Evolutionary conservation across 2,113 vertebrate genomes (phyloP).

Genomic region (Lampris megalopsis): DNA sequence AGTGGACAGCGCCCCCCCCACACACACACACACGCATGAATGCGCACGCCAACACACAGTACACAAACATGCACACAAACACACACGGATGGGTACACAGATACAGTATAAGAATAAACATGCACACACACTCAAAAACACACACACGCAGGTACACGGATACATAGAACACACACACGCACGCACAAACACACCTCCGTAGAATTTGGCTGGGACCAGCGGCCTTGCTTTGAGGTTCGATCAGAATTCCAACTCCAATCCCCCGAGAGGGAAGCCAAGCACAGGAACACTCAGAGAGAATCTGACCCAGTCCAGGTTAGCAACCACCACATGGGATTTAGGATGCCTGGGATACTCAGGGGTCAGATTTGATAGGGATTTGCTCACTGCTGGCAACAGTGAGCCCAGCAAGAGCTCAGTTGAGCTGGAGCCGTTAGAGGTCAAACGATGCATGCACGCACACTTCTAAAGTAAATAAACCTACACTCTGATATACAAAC

Average conservation of each 20-base stretch:
- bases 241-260: constrained; percentile 19
- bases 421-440: neutral
- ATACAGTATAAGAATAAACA: constrained; percentile 16
- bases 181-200: constrained; percentile 3
- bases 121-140: constrained; percentile 27
- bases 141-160: neutral
- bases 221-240: constrained; percentile 11
- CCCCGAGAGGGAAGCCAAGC: constrained; percentile 25
- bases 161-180: neutral
- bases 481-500: neutral
- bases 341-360: constrained; percentile 20
- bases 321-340: constrained; percentile 33
- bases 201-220: constrained; percentile 4
- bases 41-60: too few species aligned
- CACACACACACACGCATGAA: constrained; percentile 8
- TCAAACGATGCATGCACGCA: neutral
- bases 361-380: constrained; percentile 14
- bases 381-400: neutral
- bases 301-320: constrained; percentile 19
- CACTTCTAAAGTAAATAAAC: neutral
- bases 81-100: constrained; percentile 28
- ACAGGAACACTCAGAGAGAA: neutral
- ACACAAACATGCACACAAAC: constrained; percentile 31
- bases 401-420: constrained; percentile 1
- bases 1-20: neutral